These are phyloP conservation scores for Odocoileus virginianus DNA, from an alignment of 2,113 vertebrate genomes.

Conservation along the genomic window DNA sequence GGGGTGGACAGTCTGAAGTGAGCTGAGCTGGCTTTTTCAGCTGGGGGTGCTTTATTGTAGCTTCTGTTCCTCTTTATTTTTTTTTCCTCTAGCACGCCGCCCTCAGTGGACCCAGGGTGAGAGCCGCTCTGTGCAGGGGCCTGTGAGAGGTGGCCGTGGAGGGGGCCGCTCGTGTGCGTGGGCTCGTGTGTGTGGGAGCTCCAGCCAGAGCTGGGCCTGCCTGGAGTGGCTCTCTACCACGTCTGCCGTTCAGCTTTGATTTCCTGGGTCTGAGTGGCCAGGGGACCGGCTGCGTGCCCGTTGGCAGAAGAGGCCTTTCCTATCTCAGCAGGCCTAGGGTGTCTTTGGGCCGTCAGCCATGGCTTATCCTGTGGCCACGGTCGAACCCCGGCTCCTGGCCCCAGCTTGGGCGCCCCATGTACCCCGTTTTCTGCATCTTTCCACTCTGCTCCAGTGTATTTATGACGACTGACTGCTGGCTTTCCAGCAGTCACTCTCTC, in stretches of 20 bases:
- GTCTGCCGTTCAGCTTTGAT: rapidly evolving
- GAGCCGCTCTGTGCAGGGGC: background rate
- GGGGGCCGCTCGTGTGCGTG: rapidly evolving
- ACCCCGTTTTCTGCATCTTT: rapidly evolving
- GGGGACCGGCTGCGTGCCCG: background rate
- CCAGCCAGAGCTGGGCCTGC: background rate
- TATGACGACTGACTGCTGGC: rapidly evolving
- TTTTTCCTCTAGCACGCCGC: background rate
- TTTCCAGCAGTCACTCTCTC: background rate
- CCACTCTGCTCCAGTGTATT: background rate
- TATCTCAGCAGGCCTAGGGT: background rate
- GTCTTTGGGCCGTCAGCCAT: background rate
- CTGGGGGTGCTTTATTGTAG: background rate
- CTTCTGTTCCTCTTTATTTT: background rate
- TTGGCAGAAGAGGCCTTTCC: background rate
- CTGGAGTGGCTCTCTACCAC: rapidly evolving
- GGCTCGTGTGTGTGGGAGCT: rapidly evolving
- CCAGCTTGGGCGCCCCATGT: rapidly evolving
- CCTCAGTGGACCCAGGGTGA: background rate
- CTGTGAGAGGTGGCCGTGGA: too few species aligned
- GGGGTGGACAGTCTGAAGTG: background rate
- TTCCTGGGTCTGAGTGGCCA: background rate
- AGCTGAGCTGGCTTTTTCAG: background rate
- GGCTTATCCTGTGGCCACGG: rapidly evolving
- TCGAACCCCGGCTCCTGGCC: rapidly evolving